Evolutionary conservation across 2,888 invertebrate genomes (phyloP).

Genomic region (Liposcelis brunnea): DNA sequence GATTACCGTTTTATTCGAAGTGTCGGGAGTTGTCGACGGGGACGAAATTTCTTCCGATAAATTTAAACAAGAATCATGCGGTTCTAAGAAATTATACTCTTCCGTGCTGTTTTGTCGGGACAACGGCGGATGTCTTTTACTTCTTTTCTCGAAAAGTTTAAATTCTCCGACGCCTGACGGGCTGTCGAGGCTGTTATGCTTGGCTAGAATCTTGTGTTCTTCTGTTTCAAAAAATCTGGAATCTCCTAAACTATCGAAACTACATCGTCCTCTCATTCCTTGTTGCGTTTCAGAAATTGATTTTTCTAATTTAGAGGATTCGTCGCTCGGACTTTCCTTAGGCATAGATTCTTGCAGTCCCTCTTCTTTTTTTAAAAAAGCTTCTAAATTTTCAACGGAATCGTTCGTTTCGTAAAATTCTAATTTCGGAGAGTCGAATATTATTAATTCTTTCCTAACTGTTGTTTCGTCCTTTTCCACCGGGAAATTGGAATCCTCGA

Average conservation of each 20-base stretch:
- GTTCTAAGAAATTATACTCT: conserved; percentile 3
- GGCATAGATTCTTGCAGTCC: neutral
- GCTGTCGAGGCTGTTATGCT: conserved; percentile 1
- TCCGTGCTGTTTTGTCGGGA: conserved; percentile 6
- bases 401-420: conserved; percentile 8
- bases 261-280: no score
- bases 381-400: conserved; percentile 5
- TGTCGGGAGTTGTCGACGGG: conserved; percentile 6
- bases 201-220: no score
- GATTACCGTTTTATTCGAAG: conserved; percentile 4
- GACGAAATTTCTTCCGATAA: conserved; percentile 3
- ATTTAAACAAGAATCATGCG: conserved; percentile 2
- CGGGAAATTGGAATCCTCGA: neutral
- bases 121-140: neutral
- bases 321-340: no score
- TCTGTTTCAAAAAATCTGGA: no score
- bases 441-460: neutral
- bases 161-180: neutral
- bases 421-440: conserved; percentile 4
- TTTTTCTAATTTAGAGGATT: no score
- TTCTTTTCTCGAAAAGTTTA: neutral
- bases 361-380: conserved; percentile 6
- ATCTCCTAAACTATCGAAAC: no score
- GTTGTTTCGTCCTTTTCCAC: neutral
- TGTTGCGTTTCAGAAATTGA: no score